phyloP scores from a whole-genome alignment of 1,140 invertebrate species.

The Aphelinus atriplicis region DNA sequence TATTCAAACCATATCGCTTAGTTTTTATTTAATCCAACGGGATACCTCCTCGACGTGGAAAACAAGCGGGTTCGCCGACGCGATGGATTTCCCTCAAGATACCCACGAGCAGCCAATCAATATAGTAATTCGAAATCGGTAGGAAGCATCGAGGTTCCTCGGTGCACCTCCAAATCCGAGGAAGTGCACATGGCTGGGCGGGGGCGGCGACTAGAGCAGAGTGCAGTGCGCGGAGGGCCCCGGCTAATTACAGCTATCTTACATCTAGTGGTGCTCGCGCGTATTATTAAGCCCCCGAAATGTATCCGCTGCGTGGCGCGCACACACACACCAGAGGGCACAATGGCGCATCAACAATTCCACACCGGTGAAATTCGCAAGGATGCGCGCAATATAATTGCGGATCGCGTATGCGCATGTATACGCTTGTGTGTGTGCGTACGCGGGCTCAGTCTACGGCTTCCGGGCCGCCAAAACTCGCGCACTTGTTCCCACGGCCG shows the following conservation, averaged over 20 bases:
- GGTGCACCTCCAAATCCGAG: background rate
- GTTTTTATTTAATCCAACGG: too few species aligned
- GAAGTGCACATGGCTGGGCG: constrained; percentile 33
- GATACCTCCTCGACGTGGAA: too few species aligned
- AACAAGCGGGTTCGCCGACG: too few species aligned
- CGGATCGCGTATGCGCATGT: background rate
- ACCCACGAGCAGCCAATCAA: too few species aligned
- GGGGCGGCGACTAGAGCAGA: constrained; percentile 8
- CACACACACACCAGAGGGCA: background rate
- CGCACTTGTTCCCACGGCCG: constrained; percentile 16
- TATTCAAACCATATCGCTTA: too few species aligned
- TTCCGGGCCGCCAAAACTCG: constrained; percentile 22
- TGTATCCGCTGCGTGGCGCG: constrained; percentile 18
- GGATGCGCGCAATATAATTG: constrained; percentile 34
- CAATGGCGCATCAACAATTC: constrained; percentile 32
- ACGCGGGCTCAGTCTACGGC: background rate
- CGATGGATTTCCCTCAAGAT: too few species aligned
- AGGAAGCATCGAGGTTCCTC: too few species aligned
- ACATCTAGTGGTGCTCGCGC: constrained; percentile 23
- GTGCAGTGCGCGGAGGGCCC: constrained; percentile 29
- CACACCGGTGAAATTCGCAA: constrained; percentile 26
- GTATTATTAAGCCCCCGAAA: constrained; percentile 31
- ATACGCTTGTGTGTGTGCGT: background rate
- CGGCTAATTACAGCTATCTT: constrained; percentile 40
- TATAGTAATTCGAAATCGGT: too few species aligned